Percentiles rank a stretch among this genome's conserved stretches.
Conservation (phyloP, 2,113 vertebrate genomes). For the Atrichornis clamosus region DNA sequence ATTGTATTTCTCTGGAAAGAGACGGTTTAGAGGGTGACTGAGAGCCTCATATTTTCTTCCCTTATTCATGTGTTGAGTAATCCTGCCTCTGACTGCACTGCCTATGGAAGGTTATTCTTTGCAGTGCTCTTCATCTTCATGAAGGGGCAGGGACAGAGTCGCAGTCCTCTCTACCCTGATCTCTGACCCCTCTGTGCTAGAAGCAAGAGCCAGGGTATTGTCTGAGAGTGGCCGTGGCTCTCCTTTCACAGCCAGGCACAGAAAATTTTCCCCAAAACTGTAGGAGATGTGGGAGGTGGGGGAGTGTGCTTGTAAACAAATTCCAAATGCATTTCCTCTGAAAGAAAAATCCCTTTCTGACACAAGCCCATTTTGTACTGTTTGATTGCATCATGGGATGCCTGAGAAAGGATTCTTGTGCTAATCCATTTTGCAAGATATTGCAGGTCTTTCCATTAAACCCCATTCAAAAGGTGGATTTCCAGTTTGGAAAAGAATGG, state of each 20-base stretch:
- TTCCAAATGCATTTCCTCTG: neutral
- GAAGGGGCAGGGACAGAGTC: neutral
- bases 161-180: neutral
- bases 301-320: neutral
- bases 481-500: neutral
- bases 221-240: fast-evolving
- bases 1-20: neutral
- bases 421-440: neutral
- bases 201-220: neutral
- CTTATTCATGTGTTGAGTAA: neutral
- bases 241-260: neutral
- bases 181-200: neutral
- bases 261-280: neutral
- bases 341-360: neutral
- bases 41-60: neutral
- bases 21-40: neutral
- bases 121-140: neutral
- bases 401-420: neutral
- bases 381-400: neutral
- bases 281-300: fast-evolving
- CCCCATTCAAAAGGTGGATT: neutral
- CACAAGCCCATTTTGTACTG: neutral
- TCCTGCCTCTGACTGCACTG: neutral
- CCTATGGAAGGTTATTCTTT: neutral
- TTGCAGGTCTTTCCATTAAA: neutral